Base-by-base conservation (phyloP, 2,888 invertebrate species). In the Harpalus rufipes region DNA sequence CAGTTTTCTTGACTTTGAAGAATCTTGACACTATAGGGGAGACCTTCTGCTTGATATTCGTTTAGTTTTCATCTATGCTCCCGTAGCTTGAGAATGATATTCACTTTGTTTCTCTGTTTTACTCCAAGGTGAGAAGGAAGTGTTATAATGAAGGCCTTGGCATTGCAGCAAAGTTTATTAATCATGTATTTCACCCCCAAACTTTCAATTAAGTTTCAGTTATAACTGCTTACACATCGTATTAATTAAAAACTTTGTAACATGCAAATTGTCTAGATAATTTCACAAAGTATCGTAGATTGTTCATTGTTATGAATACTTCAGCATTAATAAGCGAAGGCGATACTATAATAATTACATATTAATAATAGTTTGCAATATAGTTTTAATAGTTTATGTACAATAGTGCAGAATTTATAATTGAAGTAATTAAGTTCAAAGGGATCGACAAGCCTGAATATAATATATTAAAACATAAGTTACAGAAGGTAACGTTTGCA, bases 1-100 rank as follows among this genome's bases (percentile, higher is more conserved):
- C 41, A 76, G 76, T 44, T 76, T 76, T 51, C 51, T 76, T 21
- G 68, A 7, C 68, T 39, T 63, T 63, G 63, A 63, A 63, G 63
- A 63, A 21, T 63, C 63, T 68, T 68, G 68, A 68, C 68, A 41
- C 68, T 39, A 68, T 32, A 68, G 68, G 32, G 1, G n/a, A 63
- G n/a, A 68, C 68, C 68, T 68, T 21, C n/a, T 39, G 32, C 68
- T 6, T 32, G 12, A 32, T 68, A 25, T 68, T 68, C 68, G 14
- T 68, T 68, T 39, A 68, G 65, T 65, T 65, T 65, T 39, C 39
- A 39, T 68, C 68, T 68, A 68, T 39, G 25, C 10, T 32, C 39
- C 39, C 39, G 8, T 51, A 4, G 32, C 68, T 39, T 10, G 21
- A 7, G 21, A 63, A 12, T 18, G 18, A 63, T 7, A 18, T 63